Evolutionary conservation across 2,113 vertebrate species (phyloP), one percentile per base, ranked within the genome.

Genomic region (Dascyllus trimaculatus): DNA sequence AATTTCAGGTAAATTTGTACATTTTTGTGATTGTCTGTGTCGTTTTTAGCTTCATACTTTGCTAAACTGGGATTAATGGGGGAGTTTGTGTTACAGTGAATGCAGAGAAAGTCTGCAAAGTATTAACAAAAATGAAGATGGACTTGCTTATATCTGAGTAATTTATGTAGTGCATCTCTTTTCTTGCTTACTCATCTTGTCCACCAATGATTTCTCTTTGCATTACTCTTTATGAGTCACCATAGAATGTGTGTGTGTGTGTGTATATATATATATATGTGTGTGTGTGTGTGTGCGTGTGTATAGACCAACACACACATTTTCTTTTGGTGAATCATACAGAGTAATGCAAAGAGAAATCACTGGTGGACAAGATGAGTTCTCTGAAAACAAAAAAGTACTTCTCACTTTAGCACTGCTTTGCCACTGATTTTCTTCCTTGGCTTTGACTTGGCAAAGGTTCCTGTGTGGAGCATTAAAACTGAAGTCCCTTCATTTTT

Each of bases 401-500:
- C 67, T 49, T 49, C 19, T 69, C 24, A 29, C 32, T 60, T 71
- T n/a, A 45, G 71, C 13, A 29, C 58, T 25, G 10, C 10, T 38
- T 26, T 71, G 13, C 24, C 4, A 1, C 18, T n/a, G 53, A 29
- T 52, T 53, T 78, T 69, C 45, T 21, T 19, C 26, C 40, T 7
- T 25, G 21, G 22, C 9, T 76, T 77, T 14, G 7, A 61, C 45
- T 25, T 46, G 45, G 38, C 35, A 53, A 40, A 68, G 18, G 21
- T 35, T 73, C 9, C 57, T 6, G 14, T 17, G 22, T 66, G 54
- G 67, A 54, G 22, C 43, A 18, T 43, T 65, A 15, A 67, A 57
- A 61, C 17, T 29, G 40, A 71, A 63, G 53, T 51, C 48, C 5
- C 19, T 71, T 83, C 43, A 71, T 68, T 78, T 75, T 49, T 78